These are phyloP conservation scores for Cordilura impudica DNA, from an alignment of 2,888 invertebrate genomes.

Conservation along the genomic window DNA sequence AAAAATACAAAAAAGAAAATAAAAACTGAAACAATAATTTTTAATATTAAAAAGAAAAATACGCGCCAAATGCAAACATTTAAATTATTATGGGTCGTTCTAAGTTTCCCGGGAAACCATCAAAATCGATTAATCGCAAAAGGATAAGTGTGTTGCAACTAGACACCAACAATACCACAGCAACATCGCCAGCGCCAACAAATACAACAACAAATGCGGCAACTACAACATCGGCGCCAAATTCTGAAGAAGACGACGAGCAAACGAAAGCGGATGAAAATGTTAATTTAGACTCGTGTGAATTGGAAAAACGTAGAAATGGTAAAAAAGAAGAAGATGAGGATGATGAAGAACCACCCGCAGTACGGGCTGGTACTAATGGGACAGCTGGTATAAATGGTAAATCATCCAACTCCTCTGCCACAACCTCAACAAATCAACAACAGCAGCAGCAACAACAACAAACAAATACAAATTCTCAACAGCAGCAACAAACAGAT, in stretches of 20 bases:
- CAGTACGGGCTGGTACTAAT: not conserved
- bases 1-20: slow-evolving; percentile 20
- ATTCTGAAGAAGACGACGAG: slow-evolving; percentile 49
- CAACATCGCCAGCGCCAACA: slow-evolving; percentile 55
- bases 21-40: slow-evolving; percentile 14
- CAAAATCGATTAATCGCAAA: slow-evolving; percentile 91
- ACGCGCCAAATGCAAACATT: slow-evolving; percentile 61
- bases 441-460: slow-evolving; percentile 32
- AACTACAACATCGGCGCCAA: slow-evolving; percentile 19
- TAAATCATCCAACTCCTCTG: slow-evolving; percentile 10
- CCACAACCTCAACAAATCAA: slow-evolving; percentile 14
- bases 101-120: slow-evolving; percentile 90
- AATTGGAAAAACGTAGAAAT: slow-evolving; percentile 65
- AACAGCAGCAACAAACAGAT: slow-evolving; percentile 30
- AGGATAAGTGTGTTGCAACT: slow-evolving; percentile 86
- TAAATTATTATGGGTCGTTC: slow-evolving; percentile 76
- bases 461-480: slow-evolving; percentile 36
- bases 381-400: slow-evolving; percentile 38
- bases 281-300: slow-evolving; percentile 29
- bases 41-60: slow-evolving; percentile 34
- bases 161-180: slow-evolving; percentile 67
- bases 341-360: slow-evolving; percentile 54
- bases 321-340: slow-evolving; percentile 65
- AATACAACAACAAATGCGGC: slow-evolving; percentile 45
- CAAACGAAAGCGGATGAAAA: slow-evolving; percentile 55